Evolutionary conservation across 2,888 invertebrate genomes (phyloP), one percentile per base, ranked within the genome.

Genomic region (Hanleya hanleyi): DNA sequence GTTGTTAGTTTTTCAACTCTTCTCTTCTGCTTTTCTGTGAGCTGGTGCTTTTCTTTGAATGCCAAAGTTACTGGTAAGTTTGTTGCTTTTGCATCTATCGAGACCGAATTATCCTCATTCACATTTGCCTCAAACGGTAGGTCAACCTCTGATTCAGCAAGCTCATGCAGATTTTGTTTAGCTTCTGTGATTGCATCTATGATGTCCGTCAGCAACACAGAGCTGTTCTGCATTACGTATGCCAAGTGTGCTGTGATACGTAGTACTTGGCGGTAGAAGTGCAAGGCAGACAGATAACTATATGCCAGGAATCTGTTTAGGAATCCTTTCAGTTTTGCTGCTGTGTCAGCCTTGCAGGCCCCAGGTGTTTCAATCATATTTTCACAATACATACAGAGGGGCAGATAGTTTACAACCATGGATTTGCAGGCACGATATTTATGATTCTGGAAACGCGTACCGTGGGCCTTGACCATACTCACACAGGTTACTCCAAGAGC

Each of bases 371-470:
- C n/a, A n/a, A n/a, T n/a, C n/a, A n/a, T n/a, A n/a, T n/a, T n/a
- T n/a, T n/a, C n/a, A n/a, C n/a, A n/a, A n/a, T n/a, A n/a, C n/a
- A n/a, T n/a, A n/a, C n/a, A n/a, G n/a, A n/a, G n/a, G n/a, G n/a
- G n/a, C n/a, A n/a, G n/a, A n/a, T n/a, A n/a, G n/a, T 57, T 57
- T 9, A 26, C 22, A 9, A 57, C 7, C 57, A 57, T 57, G 9
- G 57, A 9, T 57, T 57, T 57, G 9, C n/a, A 18, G 9, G 57
- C 57, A 9, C 57, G 9, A 57, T 57, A 57, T 22, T 57, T 57
- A 22, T 57, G 57, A 57, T 57, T 57, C 26, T 57, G 57, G 57
- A 57, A 57, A 7, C 57, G 57, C 22, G 57, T 57, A 9, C 57
- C 57, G 22, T 57, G 57, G 9, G 57, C 57, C 26, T 57, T 57